Conservation (phyloP, 92 coral and sea anemone genomes). For the Umimayanthus kanabou region DNA sequence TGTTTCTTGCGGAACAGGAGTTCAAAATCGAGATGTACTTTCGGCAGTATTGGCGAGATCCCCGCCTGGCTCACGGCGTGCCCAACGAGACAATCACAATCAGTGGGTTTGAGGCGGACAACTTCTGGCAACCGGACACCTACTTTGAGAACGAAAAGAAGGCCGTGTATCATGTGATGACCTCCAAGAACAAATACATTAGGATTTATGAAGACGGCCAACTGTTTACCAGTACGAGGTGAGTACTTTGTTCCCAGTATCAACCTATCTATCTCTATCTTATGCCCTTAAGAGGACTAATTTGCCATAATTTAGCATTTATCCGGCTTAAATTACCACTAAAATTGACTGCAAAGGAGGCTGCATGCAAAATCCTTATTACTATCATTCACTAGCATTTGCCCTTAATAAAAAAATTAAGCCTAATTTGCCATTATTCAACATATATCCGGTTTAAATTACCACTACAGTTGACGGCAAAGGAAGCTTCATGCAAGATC, state of each 20-base stretch:
- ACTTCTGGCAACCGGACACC: slow-evolving; percentile 84
- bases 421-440: too few relatives aligned
- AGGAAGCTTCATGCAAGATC: too few relatives aligned
- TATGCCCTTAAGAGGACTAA: background rate
- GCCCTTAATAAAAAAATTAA: background rate
- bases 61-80: slow-evolving; percentile 54
- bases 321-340: too few relatives aligned
- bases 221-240: slow-evolving; percentile 71
- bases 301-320: too few relatives aligned
- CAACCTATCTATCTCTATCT: too few relatives aligned
- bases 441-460: too few relatives aligned
- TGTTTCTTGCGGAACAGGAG: slow-evolving; percentile 43
- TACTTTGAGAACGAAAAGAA: slow-evolving; percentile 73
- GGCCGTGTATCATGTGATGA: slow-evolving; percentile 68
- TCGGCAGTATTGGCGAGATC: slow-evolving; percentile 77
- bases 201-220: slow-evolving; percentile 63
- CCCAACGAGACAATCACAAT: slow-evolving; percentile 53
- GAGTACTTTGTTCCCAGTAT: background rate
- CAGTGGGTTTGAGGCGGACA: slow-evolving; percentile 59
- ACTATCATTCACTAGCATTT: too few relatives aligned
- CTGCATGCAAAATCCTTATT: too few relatives aligned
- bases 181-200: slow-evolving; percentile 62
- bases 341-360: too few relatives aligned
- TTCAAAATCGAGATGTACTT: slow-evolving; percentile 77
- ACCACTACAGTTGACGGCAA: too few relatives aligned